phyloP scores from a whole-genome alignment of 2,113 vertebrate genomes.

The Lota lota region DNA sequence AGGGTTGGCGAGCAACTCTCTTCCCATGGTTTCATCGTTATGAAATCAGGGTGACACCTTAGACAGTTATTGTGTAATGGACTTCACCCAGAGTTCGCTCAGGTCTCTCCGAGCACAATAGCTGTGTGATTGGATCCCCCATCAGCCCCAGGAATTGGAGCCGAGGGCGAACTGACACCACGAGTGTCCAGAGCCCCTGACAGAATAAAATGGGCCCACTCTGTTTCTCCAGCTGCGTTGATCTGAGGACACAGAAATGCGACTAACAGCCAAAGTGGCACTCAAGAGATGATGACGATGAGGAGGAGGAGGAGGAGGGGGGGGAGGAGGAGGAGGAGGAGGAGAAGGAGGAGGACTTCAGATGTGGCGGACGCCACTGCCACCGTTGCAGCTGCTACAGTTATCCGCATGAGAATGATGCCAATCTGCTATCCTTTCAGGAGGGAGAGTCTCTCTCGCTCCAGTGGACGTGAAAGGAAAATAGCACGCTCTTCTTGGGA shows the following conservation, averaged over 20 bases:
- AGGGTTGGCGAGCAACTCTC: too few species aligned
- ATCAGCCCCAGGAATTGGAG: too few species aligned
- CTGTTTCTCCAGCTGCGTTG: conserved; percentile 69
- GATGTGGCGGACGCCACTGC: conserved; percentile 58
- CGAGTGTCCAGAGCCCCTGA: conserved; percentile 47
- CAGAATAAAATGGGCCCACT: conserved; percentile 58
- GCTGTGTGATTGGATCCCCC: conserved; percentile 24
- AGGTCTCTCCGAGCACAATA: background rate
- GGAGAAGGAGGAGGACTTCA: conserved; percentile 48
- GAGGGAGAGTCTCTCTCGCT: conserved; percentile 50
- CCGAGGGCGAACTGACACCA: conserved; percentile 29
- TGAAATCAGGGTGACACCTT: background rate
- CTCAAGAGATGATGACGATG: conserved; percentile 52
- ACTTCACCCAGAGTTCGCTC: conserved; percentile 2
- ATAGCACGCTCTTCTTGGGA: conserved; percentile 33
- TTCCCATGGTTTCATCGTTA: too few species aligned
- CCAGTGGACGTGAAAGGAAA: conserved; percentile 59
- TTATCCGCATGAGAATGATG: conserved; percentile 67
- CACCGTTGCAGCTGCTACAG: conserved; percentile 73
- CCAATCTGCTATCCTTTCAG: conserved; percentile 68
- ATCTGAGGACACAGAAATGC: conserved; percentile 68
- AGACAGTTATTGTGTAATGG: conserved; percentile 5
- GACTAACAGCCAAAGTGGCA: conserved; percentile 63
- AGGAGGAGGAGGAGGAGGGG: conserved; percentile 31
- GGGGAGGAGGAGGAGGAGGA: conserved; percentile 13